Percentiles rank a stretch among this genome's conserved stretches.
phyloP scores from a whole-genome alignment of 2,797 vertebrate species.

The Parambassis ranga region DNA sequence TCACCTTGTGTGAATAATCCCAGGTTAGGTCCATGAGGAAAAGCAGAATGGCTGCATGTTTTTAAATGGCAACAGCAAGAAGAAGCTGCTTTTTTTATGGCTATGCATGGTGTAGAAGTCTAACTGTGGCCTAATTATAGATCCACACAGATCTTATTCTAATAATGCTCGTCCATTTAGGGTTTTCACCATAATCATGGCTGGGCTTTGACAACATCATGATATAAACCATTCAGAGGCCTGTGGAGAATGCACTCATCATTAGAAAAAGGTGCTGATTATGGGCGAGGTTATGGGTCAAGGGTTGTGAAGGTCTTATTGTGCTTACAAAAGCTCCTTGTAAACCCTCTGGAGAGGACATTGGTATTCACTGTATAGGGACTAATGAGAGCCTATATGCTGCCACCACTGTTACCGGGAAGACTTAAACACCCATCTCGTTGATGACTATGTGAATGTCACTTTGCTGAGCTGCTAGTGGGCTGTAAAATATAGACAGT shows the following conservation, averaged over 20 bases:
- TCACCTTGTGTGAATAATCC: conserved; percentile 15
- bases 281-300: conserved; percentile 42
- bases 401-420: conserved; percentile 61
- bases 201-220: not conserved
- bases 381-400: conserved; percentile 52
- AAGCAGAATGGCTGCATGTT: conserved; percentile 10
- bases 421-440: conserved; percentile 64
- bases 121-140: not conserved
- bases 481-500: conserved; percentile 54
- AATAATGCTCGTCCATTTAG: no score
- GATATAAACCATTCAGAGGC: not conserved
- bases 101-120: no score
- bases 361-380: conserved; percentile 61
- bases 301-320: conserved; percentile 30
- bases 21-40: conserved; percentile 28
- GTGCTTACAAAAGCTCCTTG: conserved; percentile 37
- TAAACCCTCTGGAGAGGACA: conserved; percentile 14
- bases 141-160: not conserved
- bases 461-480: conserved; percentile 28
- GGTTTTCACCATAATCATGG: not conserved
- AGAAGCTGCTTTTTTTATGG: no score
- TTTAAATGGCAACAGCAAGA: conserved; percentile 25
- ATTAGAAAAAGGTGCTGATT: conserved; percentile 28
- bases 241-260: conserved; percentile 15
- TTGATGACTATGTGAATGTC: conserved; percentile 45